phyloP scores from a whole-genome alignment of 37 sponge, comb jelly and placozoan species.

The Bolinopsis microptera region DNA sequence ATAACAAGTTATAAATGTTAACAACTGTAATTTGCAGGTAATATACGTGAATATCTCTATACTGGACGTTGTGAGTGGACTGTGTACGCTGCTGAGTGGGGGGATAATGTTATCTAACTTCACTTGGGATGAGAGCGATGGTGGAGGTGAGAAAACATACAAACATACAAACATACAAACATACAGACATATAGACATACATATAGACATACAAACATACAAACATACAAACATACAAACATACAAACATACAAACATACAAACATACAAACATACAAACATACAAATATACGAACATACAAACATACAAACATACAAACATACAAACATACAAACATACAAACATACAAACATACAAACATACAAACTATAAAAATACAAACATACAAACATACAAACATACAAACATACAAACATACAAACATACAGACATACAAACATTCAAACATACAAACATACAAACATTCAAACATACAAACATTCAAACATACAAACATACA shows the following conservation, averaged over 20 bases:
- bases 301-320: background rate
- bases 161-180: background rate
- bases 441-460: too few relatives aligned
- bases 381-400: too few relatives aligned
- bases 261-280: background rate
- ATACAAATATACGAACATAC: background rate
- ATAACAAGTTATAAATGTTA: too few relatives aligned
- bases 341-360: background rate
- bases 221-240: background rate
- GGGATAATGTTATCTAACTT: constrained; percentile 56
- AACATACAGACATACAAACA: background rate
- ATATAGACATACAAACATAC: background rate
- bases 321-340: background rate
- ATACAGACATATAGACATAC: background rate
- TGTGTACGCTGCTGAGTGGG: constrained; percentile 39
- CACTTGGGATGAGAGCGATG: constrained; percentile 56
- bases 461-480: too few relatives aligned
- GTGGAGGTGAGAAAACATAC: constrained; percentile 28
- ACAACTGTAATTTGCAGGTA: background rate
- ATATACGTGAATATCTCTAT: constrained; percentile 38
- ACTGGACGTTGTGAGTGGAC: background rate
- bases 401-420: too few relatives aligned
- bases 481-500: too few relatives aligned
- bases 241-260: background rate
- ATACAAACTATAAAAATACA: too few relatives aligned